Percentiles rank a stretch among this genome's conserved stretches.
Evolutionary conservation across 92 coral and sea anemone genomes (phyloP).

Genomic region (Blastomussa wellsi): DNA sequence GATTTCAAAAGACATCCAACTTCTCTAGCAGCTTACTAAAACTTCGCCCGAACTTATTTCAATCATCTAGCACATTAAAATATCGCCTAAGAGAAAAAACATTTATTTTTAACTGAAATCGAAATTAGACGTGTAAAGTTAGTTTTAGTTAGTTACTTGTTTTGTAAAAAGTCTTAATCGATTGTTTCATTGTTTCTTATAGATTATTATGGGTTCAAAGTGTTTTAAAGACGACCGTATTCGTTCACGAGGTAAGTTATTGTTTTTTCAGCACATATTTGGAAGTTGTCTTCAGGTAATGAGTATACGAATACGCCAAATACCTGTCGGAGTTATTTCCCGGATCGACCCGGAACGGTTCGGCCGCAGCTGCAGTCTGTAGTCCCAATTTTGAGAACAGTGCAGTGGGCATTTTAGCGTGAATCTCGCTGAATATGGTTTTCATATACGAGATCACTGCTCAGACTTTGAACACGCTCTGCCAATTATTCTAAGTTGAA

Average conservation of each 20-base stretch:
- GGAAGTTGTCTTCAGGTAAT: background rate
- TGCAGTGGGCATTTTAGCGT: too few relatives aligned
- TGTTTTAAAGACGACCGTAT: slow-evolving; percentile 33
- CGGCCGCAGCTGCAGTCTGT: too few relatives aligned
- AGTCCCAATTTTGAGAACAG: too few relatives aligned
- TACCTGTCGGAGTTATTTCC: background rate
- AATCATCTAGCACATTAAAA: too few relatives aligned
- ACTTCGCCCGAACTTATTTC: too few relatives aligned
- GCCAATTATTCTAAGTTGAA: too few relatives aligned
- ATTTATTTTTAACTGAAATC: too few relatives aligned
- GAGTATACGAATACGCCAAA: too few relatives aligned
- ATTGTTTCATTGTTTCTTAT: background rate
- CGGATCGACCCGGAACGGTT: background rate
- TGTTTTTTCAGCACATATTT: background rate
- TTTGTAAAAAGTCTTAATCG: background rate
- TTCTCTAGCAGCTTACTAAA: background rate
- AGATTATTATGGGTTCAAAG: slow-evolving; percentile 33
- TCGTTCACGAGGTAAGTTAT: slow-evolving; percentile 26
- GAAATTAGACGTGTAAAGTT: background rate
- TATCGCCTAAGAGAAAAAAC: too few relatives aligned
- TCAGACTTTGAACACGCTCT: too few relatives aligned
- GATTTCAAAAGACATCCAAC: background rate
- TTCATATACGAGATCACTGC: too few relatives aligned
- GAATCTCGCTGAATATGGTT: too few relatives aligned
- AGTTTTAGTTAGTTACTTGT: background rate